Conservation (phyloP, 2,113 vertebrate species). For the Hemiscyllium ocellatum region DNA sequence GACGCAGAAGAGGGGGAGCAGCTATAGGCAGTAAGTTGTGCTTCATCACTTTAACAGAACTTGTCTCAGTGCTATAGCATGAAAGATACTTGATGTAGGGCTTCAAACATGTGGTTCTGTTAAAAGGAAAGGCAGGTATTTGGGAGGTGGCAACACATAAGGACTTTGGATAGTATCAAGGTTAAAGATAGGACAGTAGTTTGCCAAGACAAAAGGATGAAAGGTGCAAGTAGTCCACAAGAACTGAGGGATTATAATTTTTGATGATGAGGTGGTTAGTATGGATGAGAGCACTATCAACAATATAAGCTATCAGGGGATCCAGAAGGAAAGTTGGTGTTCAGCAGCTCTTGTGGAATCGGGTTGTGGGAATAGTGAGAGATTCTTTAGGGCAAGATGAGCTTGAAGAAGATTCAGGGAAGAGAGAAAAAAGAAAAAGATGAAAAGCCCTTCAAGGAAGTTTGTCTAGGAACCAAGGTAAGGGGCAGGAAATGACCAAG, state of each 20-base stretch:
- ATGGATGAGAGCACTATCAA: background rate
- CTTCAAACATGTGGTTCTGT: background rate
- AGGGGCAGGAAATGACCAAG: background rate
- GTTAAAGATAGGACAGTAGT: background rate
- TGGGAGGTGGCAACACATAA: background rate
- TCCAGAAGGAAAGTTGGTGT: background rate
- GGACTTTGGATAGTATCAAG: background rate
- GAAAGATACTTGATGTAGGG: no score
- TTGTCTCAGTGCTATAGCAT: no score
- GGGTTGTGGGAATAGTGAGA: background rate
- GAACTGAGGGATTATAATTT: background rate
- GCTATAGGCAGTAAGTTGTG: no score
- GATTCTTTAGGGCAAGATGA: background rate
- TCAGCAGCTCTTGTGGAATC: background rate
- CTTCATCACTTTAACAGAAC: no score
- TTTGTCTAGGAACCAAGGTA: background rate
- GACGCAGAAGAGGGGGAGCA: no score
- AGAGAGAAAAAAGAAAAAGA: background rate
- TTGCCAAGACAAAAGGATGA: background rate
- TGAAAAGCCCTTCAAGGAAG: background rate
- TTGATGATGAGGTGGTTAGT: background rate
- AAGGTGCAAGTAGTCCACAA: background rate
- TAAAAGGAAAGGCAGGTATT: background rate
- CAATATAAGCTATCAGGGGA: background rate
- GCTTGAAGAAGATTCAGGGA: background rate